Base-by-base conservation (phyloP, 2,797 vertebrate species). In the Cephalopachus bancanus region DNA sequence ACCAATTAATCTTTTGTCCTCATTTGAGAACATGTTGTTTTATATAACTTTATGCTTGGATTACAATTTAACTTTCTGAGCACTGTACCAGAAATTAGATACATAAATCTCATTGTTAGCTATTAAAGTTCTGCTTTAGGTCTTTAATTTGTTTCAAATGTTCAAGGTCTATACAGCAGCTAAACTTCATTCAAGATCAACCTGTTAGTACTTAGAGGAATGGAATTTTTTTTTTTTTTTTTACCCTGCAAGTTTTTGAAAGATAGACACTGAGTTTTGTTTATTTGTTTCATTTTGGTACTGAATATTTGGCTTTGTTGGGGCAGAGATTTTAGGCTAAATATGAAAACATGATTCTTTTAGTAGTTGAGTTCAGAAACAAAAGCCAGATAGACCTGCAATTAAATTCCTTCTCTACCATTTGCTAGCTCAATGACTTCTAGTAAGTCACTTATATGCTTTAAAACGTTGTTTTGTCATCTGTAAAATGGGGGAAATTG, bases 1-100 rank as follows among this genome's bases (percentile, higher is more conserved):
- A 80, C 79, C 51, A 93, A 74, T 95, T 97, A 96, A 95, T 96
- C 87, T 78, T 97, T 97, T 67, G 87, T 97, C 83, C 67, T 96
- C 76, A 94, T 84, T 96, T 80, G 92, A 93, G 87, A 90, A 71
- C 16, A 26, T 90, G 79, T 57, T 96, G 62, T 74, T 97, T 90
- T 85, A 4, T 95, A 44, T 78, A 95, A 71, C 22, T 19, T 51
- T 37, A 64, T 92, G 30, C 55, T 72, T 90, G 11, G 62, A 89
- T 96, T 94, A 90, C 80, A 94, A 22, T 97, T 94, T 87, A 93
- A 89, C 91, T 97, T 96, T 80, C 69, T 69, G 44, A 94, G 91
- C 51, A 84, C 75, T 60, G 26, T 28, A 81, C 49, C 28, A 87
- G 94, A 94, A 96, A 96, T 97, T 95, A 93, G 59, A 75, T 71